Base-by-base conservation (phyloP, 2,797 vertebrate species). In the Halcyon smyrnensis region DNA sequence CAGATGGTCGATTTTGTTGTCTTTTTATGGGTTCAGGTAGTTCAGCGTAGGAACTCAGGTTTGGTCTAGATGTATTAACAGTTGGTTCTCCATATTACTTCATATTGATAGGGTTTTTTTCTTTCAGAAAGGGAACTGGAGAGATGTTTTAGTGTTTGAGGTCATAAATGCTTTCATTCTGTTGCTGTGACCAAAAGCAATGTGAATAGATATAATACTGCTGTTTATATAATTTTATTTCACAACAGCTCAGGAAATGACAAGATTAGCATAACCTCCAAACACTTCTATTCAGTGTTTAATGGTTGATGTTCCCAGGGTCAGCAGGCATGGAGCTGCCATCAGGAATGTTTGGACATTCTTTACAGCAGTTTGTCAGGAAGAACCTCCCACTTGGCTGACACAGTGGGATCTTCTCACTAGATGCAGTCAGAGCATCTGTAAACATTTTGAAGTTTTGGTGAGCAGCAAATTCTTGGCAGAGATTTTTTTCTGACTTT, bases 341-440 rank as follows among this genome's bases (percentile, higher is more conserved):
- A 39, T 37, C 3, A 8, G 76, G 67, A 97, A 90, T 53, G 25
- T 25, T 9, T 82, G 87, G 73, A 63, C 30, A 56, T 45, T 62
- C 54, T 63, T 76, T 59, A 50, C 3, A 69, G 34, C 46, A 73
- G 82, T 73, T 59, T 91, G 46, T 63, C 67, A 87, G 90, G 63
- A 89, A 93, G 28, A 96, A 53, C 51, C 34, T 92, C 86, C 64
- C 43, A 71, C 48, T 89, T 68, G 86, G 36, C 75, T 93, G 67
- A 71, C 79, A 85, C 73, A 68, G 14, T 2, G 3, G 25, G 51
- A 28, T 37, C 36, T 12, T 45, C 30, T 82, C 15, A 25, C 11
- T 67, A 69, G n/a, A 64, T 57, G 64, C 39, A 48, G 14, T 45
- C 60, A 82, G n/a, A 76, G 53, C 34, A 62, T 36, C 78, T 85